Evolutionary conservation across 2,113 vertebrate genomes (phyloP).

Genomic region (Myotis lucifugus): DNA sequence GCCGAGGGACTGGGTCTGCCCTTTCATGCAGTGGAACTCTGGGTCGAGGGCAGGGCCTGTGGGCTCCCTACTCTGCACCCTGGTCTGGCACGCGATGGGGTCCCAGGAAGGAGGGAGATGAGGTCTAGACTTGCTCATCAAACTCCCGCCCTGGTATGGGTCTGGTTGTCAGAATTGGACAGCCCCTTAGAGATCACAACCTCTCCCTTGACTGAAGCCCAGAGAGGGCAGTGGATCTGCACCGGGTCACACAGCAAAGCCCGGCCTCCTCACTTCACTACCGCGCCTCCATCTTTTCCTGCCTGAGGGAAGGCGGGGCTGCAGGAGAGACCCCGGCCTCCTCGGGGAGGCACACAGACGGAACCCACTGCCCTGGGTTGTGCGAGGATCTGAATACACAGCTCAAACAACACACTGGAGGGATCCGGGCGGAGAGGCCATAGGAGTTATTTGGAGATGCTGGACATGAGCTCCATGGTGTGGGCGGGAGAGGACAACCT

Average conservation of each 20-base stretch:
- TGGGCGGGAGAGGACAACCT: neutral
- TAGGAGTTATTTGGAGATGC: neutral
- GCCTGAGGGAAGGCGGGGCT: neutral
- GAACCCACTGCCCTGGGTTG: neutral
- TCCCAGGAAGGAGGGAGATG: neutral
- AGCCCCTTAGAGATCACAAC: neutral
- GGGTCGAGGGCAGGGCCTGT: neutral
- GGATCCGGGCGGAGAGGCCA: fast-evolving
- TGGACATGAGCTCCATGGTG: too few relatives aligned
- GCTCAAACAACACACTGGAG: neutral
- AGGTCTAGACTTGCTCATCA: neutral
- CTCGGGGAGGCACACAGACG: fast-evolving
- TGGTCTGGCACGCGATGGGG: neutral
- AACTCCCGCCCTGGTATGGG: neutral
- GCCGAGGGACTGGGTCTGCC: neutral
- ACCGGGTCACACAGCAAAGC: neutral
- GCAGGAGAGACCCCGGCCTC: neutral
- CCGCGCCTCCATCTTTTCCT: neutral
- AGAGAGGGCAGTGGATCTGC: neutral
- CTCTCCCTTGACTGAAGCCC: neutral
- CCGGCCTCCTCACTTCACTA: neutral
- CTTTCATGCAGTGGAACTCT: neutral
- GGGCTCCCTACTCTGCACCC: neutral
- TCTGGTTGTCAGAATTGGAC: neutral
- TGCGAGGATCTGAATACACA: neutral